phyloP scores from a whole-genome alignment of 92 coral and sea anemone genomes.

The Phenganax stokvisi region DNA sequence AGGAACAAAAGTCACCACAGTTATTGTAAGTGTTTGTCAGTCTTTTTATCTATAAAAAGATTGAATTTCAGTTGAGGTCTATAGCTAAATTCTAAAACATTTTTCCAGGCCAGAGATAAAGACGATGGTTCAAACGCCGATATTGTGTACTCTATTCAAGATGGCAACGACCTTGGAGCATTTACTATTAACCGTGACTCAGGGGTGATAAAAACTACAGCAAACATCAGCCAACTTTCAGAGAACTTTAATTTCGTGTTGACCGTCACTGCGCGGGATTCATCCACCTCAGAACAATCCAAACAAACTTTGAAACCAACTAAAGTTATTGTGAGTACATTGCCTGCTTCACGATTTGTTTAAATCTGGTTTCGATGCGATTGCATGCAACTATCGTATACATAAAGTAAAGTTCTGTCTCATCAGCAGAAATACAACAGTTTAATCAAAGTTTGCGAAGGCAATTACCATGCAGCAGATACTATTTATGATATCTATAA shows the following conservation, averaged over 20 bases:
- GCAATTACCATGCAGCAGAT: no score
- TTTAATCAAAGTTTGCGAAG: no score
- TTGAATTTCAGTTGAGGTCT: no score
- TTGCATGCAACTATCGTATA: no score
- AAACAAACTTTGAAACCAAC: background rate
- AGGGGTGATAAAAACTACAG: constrained; percentile 12
- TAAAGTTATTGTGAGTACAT: constrained; percentile 16
- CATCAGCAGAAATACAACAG: no score
- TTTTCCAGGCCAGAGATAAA: constrained; percentile 17
- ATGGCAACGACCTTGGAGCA: constrained; percentile 18
- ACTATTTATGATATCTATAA: no score
- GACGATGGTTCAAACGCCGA: constrained; percentile 21
- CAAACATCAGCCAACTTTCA: background rate
- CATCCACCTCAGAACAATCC: background rate
- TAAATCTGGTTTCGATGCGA: background rate
- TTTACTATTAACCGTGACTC: constrained; percentile 6
- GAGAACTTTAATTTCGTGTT: background rate
- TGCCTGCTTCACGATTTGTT: background rate
- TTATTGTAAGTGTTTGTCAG: background rate
- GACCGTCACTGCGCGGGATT: constrained; percentile 16
- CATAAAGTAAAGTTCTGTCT: no score
- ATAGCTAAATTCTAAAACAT: background rate
- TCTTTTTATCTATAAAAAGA: no score
- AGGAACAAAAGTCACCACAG: constrained; percentile 20
- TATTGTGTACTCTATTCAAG: background rate